Conservation (phyloP, 2,797 vertebrate genomes). For the Enteromius anoplus region DNA sequence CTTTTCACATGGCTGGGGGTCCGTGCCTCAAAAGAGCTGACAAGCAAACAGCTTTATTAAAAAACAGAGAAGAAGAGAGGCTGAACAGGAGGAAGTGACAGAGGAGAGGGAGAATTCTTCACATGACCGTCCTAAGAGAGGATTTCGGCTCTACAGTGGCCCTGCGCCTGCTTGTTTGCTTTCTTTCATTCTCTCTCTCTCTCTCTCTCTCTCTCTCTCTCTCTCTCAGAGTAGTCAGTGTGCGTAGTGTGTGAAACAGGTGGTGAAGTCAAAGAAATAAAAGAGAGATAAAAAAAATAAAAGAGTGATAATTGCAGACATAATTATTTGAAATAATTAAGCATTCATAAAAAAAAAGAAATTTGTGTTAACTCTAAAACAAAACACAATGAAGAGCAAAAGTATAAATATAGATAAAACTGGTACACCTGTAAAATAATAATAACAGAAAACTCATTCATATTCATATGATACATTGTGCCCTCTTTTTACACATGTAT, state of each 20-base stretch:
- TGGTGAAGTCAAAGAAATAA: slow-evolving; percentile 7
- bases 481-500: not conserved
- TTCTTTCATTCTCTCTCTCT: slow-evolving; percentile 57
- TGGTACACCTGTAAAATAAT: not conserved
- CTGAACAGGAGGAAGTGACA: slow-evolving; percentile 58
- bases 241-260: slow-evolving; percentile 12
- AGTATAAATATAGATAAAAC: not conserved
- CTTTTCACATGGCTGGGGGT: slow-evolving; percentile 89
- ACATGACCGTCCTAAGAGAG: slow-evolving; percentile 83
- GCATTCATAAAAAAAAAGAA: not conserved
- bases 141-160: slow-evolving; percentile 85
- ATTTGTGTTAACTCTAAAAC: not conserved
- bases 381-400: not conserved
- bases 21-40: slow-evolving; percentile 85
- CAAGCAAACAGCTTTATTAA: slow-evolving; percentile 88
- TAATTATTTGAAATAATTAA: not conserved
- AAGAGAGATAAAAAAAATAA: not conserved
- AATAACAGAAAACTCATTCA: not conserved
- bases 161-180: slow-evolving; percentile 44
- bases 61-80: slow-evolving; percentile 77
- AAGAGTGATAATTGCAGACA: not conserved
- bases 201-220: not conserved
- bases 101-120: slow-evolving; percentile 73
- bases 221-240: not conserved
- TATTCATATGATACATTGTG: not conserved